Evolutionary conservation across 2,797 vertebrate genomes (phyloP).

Genomic region (Rhinogobio ventralis): DNA sequence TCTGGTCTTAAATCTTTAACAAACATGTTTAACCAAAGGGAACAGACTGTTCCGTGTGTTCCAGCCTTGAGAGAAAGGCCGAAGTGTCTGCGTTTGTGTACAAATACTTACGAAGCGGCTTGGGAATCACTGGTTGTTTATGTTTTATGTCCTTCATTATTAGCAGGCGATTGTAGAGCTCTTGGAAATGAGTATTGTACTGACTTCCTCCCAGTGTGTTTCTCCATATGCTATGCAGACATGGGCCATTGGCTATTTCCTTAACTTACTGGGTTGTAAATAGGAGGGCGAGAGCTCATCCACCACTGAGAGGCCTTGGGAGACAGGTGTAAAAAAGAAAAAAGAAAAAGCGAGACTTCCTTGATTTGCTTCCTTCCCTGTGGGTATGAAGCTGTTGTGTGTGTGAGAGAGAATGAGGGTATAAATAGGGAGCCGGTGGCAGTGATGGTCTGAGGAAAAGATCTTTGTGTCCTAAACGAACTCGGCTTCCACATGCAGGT

Average conservation of each 20-base stretch:
- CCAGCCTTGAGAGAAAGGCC: constrained; percentile 10
- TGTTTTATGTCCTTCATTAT: constrained; percentile 31
- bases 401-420: constrained; percentile 22
- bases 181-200: constrained; percentile 51
- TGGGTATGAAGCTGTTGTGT: constrained; percentile 16
- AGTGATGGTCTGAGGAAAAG: constrained; percentile 21
- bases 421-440: constrained; percentile 40
- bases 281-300: constrained; percentile 27
- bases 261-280: constrained; percentile 30
- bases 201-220: constrained; percentile 48
- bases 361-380: constrained; percentile 45
- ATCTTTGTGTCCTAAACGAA: constrained; percentile 18
- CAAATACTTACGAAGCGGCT: not conserved
- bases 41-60: constrained; percentile 13
- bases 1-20: constrained; percentile 35
- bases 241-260: constrained; percentile 31
- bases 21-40: constrained; percentile 36
- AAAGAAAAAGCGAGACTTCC: constrained; percentile 15
- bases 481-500: constrained; percentile 43
- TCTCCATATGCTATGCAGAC: constrained; percentile 31
- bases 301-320: constrained; percentile 34
- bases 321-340: not conserved
- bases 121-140: constrained; percentile 38
- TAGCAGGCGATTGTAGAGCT: constrained; percentile 31
- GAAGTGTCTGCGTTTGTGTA: not conserved